Base-by-base conservation (phyloP, 2,797 vertebrate species). In the Pempheris klunzingeri region DNA sequence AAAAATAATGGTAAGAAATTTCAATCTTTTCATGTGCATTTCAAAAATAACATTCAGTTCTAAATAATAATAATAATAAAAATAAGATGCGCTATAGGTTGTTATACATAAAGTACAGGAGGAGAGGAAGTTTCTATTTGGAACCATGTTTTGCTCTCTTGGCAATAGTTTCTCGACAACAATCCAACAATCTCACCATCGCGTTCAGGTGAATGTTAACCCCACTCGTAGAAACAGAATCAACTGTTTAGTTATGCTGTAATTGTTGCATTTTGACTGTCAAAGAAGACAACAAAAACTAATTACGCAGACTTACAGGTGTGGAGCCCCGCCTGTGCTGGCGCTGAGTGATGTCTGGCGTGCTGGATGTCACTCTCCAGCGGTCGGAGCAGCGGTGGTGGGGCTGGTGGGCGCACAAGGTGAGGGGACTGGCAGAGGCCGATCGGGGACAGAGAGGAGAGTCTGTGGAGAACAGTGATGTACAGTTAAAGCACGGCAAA, bases 361-460 rank as follows among this genome's bases (percentile, higher is more conserved):
- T 98, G 94, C 96, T 95, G 36, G 95, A 77, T 0, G 95, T 93
- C 18, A 95, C 95, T 82, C 95, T 96, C 94, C 97, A 96, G 89
- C 95, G 96, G 43, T 97, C 97, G 0, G 96, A 89, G 92, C 97
- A 98, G 88, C 97, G 97, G 86, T 96, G 98, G 4, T 89, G 94
- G 60, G 94, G 93, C 77, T 96, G 95, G 82, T 97, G 94, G 83
- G 94, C 93, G 82, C 96, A 97, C 58, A 95, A 72, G 4, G 97
- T 96, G 77, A 99, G 93, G 18, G 98, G 97, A 82, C 97, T 99
- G 90, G 96, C 97, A 0, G 98, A 99, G 74, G 96, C 96, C 0
- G 98, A 99, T 75, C 97, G 98, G 4, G 98, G 97, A 72, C 98
- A 99, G 63, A 98, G 84, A 0, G 93, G 96, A 88, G 93, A 95